Evolutionary conservation across 30 jellyfish, hydroid and myxozoan species (phyloP).

Genomic region (Catostylus mosaicus): DNA sequence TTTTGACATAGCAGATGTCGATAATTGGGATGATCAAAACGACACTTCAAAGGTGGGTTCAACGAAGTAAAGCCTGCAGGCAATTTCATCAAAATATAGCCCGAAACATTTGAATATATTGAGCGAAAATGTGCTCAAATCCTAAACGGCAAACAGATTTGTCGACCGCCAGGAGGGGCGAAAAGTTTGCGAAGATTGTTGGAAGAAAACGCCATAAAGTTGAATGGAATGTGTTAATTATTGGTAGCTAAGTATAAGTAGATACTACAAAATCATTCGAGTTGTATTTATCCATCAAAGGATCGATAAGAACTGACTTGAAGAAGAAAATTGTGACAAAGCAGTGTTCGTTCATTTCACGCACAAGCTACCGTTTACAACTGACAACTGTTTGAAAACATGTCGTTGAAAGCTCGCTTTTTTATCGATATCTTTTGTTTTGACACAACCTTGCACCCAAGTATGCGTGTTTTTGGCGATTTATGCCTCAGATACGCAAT

Average conservation of each 20-base stretch:
- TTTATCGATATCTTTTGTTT: no score
- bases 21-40: slow-evolving; percentile 90
- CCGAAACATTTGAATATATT: slow-evolving; percentile 35
- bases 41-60: slow-evolving; percentile 93
- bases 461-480: no score
- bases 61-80: slow-evolving; percentile 35
- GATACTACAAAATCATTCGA: not conserved
- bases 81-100: slow-evolving; percentile 32
- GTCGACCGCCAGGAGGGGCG: slow-evolving; percentile 14
- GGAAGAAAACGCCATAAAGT: slow-evolving; percentile 10
- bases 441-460: no score
- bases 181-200: slow-evolving; percentile 6
- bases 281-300: not conserved
- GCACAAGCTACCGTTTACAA: no score
- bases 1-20: slow-evolving; percentile 94
- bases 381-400: no score
- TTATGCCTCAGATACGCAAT: no score
- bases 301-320: not conserved
- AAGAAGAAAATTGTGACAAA: not conserved
- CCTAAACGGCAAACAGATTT: slow-evolving; percentile 7
- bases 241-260: slow-evolving; percentile 1
- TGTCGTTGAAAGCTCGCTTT: no score
- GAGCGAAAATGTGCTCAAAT: slow-evolving; percentile 67
- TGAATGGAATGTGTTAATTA: not conserved
- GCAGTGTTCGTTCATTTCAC: not conserved